Evolutionary conservation across 2,113 vertebrate species (phyloP).

Genomic region (Chlorodrepanis virens): DNA sequence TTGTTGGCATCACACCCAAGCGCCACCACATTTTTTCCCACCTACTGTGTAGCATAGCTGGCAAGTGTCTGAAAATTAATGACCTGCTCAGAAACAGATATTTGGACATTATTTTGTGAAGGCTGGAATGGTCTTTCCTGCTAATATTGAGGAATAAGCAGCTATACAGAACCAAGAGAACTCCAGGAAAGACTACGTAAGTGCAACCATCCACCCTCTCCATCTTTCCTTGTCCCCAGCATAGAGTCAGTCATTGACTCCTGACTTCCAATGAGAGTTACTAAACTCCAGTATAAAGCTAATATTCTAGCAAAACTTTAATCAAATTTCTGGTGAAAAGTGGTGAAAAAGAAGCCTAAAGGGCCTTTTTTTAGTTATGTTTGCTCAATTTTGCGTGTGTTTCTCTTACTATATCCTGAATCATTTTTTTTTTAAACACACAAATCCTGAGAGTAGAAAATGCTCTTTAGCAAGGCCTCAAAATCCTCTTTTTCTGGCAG

Average conservation of each 20-base stretch:
- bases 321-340: background rate
- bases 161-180: background rate
- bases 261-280: background rate
- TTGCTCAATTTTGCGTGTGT: background rate
- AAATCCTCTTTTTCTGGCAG: background rate
- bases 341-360: background rate
- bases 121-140: background rate
- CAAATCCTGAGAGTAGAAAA: background rate
- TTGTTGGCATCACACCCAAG: slow-evolving; percentile 28
- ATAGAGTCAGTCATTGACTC: background rate
- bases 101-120: background rate
- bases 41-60: background rate
- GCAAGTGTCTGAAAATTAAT: background rate
- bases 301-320: background rate
- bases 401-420: background rate
- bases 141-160: background rate
- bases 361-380: background rate
- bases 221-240: background rate
- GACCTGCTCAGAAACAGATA: background rate
- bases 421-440: rapidly evolving
- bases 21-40: slow-evolving; percentile 28
- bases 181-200: background rate
- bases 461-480: background rate
- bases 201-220: background rate
- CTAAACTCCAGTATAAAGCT: background rate